Base-by-base conservation (phyloP, 2,797 vertebrate genomes). In the Anguilla marmorata region DNA sequence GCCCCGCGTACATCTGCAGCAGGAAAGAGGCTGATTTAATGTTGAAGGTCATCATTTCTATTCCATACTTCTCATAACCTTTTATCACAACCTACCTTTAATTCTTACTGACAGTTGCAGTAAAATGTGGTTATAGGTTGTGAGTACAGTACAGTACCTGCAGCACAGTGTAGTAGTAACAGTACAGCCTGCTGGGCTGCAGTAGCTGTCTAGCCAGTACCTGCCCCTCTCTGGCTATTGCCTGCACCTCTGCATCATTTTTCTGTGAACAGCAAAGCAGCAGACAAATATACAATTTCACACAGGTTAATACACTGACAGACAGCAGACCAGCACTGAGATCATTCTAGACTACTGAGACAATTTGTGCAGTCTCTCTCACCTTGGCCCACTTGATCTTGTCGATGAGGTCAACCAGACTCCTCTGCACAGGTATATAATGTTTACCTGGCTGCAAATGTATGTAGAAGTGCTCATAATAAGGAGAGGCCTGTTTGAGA, bases 381-480 rank as follows among this genome's bases (percentile, higher is more conserved):
- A 97, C 97, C 95, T 96, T 97, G 69, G 97, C 98, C 98, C 98
- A 99, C 33, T 93, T 91, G 93, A 99, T 96, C 93, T 96, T 97
- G 85, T 97, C 96, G 76, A 99, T 83, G 86, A 99, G 95, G 92
- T 99, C 97, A 0, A 95, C 96, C 82, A 99, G 94, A 91, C 96
- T 96, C 89, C 97, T 97, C 92, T 94, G 95, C 90, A 99, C 90
- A 0, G 96, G 95, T 74, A 98, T 2, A 86, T 97, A 99, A 92
- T 99, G 98, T 30, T 93, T 94, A 88, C 96, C 97, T 0, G 97
- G 94, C 86, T 92, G 92, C 6, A 99, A 91, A 2, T 93, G 94
- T 41, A 27, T 89, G 91, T 99, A 99, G 92, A 99, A 99, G 89
- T 97, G 96, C 85, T 99, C 98, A 4, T 98, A 99, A 84, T 98